Conservation (phyloP, 2,113 vertebrate genomes). For the Sardina pilchardus region DNA sequence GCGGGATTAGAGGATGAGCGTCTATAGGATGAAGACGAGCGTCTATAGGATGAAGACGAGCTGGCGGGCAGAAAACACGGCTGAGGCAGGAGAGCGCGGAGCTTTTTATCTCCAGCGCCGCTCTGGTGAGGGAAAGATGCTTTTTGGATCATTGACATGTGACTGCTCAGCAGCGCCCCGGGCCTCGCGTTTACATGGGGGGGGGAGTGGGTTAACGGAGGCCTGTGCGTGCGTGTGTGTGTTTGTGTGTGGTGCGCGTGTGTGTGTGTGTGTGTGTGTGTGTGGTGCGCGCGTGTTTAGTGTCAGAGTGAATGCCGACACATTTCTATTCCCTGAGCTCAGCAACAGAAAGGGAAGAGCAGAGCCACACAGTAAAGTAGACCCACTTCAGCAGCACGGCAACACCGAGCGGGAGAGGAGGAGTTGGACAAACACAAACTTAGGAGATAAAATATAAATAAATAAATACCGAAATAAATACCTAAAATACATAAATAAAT, state of each 20-base stretch:
- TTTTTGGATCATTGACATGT: conserved; percentile 17
- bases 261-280: neutral
- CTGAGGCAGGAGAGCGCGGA: neutral
- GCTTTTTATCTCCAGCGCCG: neutral
- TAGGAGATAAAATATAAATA: neutral
- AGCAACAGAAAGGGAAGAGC: neutral
- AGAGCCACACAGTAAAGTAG: neutral
- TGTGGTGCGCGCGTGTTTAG: neutral
- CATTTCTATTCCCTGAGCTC: neutral
- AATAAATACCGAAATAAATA: neutral
- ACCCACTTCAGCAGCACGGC: neutral
- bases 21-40: neutral
- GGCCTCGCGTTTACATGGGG: neutral
- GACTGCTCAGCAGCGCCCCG: neutral
- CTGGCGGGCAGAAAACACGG: neutral
- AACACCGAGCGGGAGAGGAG: neutral
- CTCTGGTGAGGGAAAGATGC: neutral
- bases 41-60: neutral
- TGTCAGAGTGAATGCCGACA: neutral
- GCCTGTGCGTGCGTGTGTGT: neutral
- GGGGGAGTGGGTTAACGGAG: neutral
- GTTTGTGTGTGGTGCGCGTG: neutral
- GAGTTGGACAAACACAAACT: neutral
- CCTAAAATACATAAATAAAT: neutral
- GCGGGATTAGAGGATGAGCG: neutral